phyloP scores from a whole-genome alignment of 2,888 invertebrate species.

The Polyploca ridens region DNA sequence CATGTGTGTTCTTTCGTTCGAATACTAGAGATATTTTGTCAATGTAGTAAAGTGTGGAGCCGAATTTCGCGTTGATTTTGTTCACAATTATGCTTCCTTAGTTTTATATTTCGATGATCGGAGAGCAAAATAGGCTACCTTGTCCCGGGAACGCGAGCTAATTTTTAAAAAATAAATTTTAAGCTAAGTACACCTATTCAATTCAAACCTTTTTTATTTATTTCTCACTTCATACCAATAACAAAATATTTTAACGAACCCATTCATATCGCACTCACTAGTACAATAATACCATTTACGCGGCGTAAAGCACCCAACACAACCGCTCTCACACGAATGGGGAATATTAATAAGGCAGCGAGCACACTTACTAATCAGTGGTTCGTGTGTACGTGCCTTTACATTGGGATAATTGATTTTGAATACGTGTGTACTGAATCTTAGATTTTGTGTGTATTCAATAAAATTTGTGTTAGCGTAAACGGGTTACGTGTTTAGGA shows the following conservation, averaged over 20 bases:
- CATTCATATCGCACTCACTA: neutral
- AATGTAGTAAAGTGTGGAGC: too few species aligned
- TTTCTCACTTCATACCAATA: neutral
- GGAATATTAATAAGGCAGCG: slow-evolving; percentile 50
- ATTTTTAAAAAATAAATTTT: too few species aligned
- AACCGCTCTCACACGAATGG: slow-evolving; percentile 18
- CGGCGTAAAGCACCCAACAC: neutral
- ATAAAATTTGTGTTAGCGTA: neutral
- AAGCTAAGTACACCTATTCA: too few species aligned
- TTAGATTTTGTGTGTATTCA: neutral
- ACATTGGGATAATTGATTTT: slow-evolving; percentile 45
- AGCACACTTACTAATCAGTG: slow-evolving; percentile 44
- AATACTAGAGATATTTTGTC: too few species aligned
- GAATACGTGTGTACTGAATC: slow-evolving; percentile 23
- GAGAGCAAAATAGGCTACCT: too few species aligned
- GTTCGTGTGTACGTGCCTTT: slow-evolving; percentile 42
- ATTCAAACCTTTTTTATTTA: neutral
- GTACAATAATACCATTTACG: neutral
- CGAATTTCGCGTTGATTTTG: too few species aligned
- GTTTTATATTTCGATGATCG: too few species aligned
- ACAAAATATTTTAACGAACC: slow-evolving; percentile 7
- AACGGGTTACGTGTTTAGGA: slow-evolving; percentile 6
- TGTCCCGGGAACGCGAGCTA: too few species aligned
- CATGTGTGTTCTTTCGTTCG: too few species aligned
- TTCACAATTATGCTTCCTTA: too few species aligned